These are phyloP conservation scores for Neoascia interrupta DNA, from an alignment of 2,888 invertebrate genomes.

Conservation along the genomic window DNA sequence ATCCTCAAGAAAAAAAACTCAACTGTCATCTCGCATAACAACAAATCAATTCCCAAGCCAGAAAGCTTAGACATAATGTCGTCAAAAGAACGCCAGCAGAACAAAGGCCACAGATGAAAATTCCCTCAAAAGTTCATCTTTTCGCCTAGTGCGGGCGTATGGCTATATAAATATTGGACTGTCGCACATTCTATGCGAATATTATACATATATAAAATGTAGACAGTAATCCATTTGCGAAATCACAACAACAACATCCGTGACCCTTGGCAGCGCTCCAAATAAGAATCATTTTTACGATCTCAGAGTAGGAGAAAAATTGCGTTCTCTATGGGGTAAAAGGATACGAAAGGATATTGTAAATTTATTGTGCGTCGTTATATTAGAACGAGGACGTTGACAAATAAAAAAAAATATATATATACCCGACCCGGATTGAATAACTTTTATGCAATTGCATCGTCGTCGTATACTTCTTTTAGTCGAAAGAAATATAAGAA, in stretches of 20 bases:
- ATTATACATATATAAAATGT: too few relatives aligned
- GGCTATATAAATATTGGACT: too few relatives aligned
- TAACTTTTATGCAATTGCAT: not conserved
- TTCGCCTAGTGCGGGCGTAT: not conserved
- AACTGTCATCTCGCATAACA: too few relatives aligned
- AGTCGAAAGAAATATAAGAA: too few relatives aligned
- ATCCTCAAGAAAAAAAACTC: too few relatives aligned
- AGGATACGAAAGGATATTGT: not conserved
- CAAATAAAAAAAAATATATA: too few relatives aligned
- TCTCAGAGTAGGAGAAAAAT: too few relatives aligned
- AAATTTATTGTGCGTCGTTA: not conserved
- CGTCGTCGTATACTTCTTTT: not conserved
- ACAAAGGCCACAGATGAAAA: not conserved
- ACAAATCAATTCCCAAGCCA: not conserved
- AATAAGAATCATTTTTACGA: conserved; percentile 7
- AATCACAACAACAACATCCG: too few relatives aligned
- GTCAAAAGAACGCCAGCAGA: not conserved
- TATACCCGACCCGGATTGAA: not conserved
- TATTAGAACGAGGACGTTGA: not conserved
- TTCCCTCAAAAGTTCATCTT: not conserved
- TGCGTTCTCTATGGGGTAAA: not conserved
- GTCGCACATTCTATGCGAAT: too few relatives aligned
- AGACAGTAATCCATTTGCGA: too few relatives aligned
- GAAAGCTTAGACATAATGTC: not conserved
- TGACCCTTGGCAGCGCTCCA: conserved; percentile 36